A percentile compares a stretch with the other conserved stretches of the same genome.
Conservation (phyloP, 2,797 vertebrate species). For the Urophycis tenuis region DNA sequence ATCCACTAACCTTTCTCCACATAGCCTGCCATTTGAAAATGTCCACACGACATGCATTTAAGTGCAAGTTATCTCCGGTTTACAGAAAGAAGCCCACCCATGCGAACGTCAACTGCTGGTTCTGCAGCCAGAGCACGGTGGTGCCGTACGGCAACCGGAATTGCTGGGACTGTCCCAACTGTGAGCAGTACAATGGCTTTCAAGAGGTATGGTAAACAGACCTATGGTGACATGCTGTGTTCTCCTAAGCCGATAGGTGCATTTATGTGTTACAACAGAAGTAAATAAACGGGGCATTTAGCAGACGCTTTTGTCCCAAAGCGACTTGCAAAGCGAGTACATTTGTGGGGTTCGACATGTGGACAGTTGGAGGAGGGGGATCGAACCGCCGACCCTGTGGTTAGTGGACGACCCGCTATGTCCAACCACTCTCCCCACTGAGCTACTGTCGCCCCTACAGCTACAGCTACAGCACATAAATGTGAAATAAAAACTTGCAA, state of each 20-base stretch:
- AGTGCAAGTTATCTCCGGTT: neutral
- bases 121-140: slow-evolving; percentile 86
- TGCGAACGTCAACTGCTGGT: slow-evolving; percentile 93
- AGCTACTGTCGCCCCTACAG: no score
- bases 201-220: slow-evolving; percentile 77
- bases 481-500: neutral
- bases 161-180: slow-evolving; percentile 97
- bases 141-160: slow-evolving; percentile 96
- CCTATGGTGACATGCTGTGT: neutral
- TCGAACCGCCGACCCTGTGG: no score
- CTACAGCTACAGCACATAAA: neutral
- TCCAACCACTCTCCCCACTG: no score
- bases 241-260: neutral
- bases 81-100: slow-evolving; percentile 85
- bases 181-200: slow-evolving; percentile 98
- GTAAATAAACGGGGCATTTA: no score
- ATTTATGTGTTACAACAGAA: neutral
- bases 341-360: no score
- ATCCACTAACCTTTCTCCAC: neutral
- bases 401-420: no score
- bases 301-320: no score
- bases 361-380: no score
- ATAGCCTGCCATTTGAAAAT: neutral
- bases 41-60: neutral
- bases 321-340: no score